Evolutionary conservation across 1,140 invertebrate genomes (phyloP), one percentile per base, ranked within the genome.

Genomic region (Drosophila athabasca): DNA sequence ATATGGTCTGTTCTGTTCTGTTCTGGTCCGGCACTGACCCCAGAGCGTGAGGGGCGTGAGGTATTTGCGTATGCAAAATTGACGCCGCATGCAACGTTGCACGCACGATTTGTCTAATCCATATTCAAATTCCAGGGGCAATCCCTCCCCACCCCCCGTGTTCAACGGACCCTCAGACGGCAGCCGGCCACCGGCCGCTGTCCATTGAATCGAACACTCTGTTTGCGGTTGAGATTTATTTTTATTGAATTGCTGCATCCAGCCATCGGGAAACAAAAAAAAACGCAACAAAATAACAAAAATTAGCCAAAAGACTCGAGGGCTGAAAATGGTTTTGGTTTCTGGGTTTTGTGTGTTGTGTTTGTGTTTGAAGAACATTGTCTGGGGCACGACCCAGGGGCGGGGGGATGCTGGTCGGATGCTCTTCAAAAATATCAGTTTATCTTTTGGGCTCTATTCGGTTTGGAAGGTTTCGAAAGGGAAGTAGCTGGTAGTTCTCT

Each of bases 211-310:
- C 59, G 61, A 17, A 60, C 81, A 62, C 61, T 71, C 9, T 87
- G 83, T 87, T 87, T 87, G 82, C 82, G 79, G 83, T 87, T 88
- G 17, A 59, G 82, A 87, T 87, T 87, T 87, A 81, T 82, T 78
- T 85, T 82, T 69, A 85, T 85, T 87, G 81, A 84, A 85, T 61
- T 62, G 76, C 67, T 48, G 58, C 19, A 51, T 35, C 43, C 24
- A 46, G 35, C 44, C 24, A 49, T 26, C 15, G 50, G 17, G n/a
- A 26, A 45, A 9, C 2, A 54, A 39, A 39, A 57, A 55, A 67
- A 9, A 35, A 51, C 45, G 61, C 13, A 57, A 57, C 43, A 55
- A 44, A 50, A 41, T 39, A 26, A 31, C n/a, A 19, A 54, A 68
- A 69, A 68, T 41, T 49, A 68, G 44, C 46, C 45, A 57, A 67